These are phyloP conservation scores for Lasiommata megera DNA, from an alignment of 2,888 invertebrate species.

Conservation along the genomic window DNA sequence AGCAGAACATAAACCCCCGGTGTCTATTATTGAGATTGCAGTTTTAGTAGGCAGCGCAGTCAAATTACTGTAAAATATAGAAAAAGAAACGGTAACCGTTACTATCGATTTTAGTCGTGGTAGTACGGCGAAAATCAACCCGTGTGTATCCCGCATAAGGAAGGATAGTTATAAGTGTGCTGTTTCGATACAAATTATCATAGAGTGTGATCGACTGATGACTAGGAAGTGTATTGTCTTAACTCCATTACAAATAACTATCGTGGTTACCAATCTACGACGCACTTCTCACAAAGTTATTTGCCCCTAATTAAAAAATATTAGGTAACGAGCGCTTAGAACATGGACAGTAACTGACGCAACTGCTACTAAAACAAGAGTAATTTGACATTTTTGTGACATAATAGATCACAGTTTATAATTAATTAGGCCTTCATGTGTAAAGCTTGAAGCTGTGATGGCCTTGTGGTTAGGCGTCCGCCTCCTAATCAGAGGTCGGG, in stretches of 20 bases:
- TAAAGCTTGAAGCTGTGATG: too few species aligned
- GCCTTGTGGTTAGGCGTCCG: too few species aligned
- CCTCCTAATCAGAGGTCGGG: too few species aligned
- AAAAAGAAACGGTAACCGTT: background rate
- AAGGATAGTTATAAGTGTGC: conserved; percentile 49
- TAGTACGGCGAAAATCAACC: background rate
- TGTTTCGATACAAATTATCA: conserved; percentile 27
- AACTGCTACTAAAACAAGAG: background rate
- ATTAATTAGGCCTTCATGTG: too few species aligned
- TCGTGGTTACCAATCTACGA: background rate
- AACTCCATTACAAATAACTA: conserved; percentile 16
- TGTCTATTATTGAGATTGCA: too few species aligned
- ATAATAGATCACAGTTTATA: too few species aligned
- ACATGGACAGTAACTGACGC: background rate
- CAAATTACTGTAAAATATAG: too few species aligned
- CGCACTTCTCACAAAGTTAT: background rate
- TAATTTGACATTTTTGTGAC: background rate
- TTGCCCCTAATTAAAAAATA: conserved; percentile 11
- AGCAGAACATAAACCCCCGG: too few species aligned
- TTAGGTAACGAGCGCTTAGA: conserved; percentile 2
- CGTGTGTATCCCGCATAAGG: conserved; percentile 37
- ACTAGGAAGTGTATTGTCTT: conserved; percentile 28
- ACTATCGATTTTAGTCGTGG: background rate
- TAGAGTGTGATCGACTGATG: conserved; percentile 30
- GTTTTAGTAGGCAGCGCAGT: too few species aligned